Evolutionary conservation across 1,140 invertebrate species (phyloP).

Genomic region (Brachionus rotundiformis): DNA sequence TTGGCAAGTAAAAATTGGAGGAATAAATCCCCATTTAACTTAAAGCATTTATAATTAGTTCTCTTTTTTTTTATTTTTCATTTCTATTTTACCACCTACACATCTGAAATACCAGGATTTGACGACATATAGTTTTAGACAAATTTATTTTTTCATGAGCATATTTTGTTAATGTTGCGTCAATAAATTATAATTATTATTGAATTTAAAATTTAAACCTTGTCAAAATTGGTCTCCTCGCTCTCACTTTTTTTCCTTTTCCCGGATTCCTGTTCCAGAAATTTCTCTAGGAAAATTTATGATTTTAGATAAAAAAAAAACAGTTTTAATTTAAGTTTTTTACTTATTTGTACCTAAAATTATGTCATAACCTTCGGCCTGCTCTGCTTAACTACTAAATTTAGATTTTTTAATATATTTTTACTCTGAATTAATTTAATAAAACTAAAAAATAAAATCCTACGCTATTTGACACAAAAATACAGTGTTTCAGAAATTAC

Average conservation of each 20-base stretch:
- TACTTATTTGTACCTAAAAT: no score
- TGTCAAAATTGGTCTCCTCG: not conserved
- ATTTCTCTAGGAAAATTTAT: no score
- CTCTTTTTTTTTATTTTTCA: not conserved
- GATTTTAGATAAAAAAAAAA: no score
- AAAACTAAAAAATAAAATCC: no score
- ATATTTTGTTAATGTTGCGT: slow-evolving; percentile 14
- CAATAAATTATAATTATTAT: not conserved
- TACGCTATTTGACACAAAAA: no score
- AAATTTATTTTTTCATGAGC: slow-evolving; percentile 3
- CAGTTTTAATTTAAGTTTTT: no score
- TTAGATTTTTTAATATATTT: no score
- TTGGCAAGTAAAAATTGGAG: not conserved
- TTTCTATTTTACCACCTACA: not conserved
- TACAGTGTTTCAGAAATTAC: no score
- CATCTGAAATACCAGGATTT: not conserved
- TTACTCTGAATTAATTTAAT: no score
- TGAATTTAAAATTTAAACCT: not conserved
- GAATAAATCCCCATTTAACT: slow-evolving; percentile 9
- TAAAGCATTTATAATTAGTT: slow-evolving; percentile 6
- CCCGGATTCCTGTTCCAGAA: not conserved
- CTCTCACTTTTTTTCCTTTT: not conserved
- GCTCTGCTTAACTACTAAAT: no score
- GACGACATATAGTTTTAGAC: not conserved
- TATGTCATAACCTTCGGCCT: no score